Evolutionary conservation across 1,140 invertebrate species (phyloP), one percentile per base, ranked within the genome.

Genomic region (Choristoneura fumiferana): DNA sequence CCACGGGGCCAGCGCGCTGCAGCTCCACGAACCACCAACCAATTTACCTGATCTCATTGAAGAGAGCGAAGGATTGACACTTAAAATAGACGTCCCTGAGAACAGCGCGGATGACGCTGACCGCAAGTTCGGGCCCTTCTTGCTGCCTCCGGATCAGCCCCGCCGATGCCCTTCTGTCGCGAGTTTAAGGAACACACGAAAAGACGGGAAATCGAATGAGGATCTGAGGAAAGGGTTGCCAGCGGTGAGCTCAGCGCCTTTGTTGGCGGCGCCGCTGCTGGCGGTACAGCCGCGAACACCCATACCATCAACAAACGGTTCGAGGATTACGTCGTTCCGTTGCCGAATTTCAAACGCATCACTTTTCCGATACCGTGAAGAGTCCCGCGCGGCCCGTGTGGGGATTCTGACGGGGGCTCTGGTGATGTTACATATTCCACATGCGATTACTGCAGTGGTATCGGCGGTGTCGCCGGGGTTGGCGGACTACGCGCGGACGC

Each of bases 301-400:
- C 63, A 84, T 73, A 55, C 78, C 69, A 52, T 65, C 82, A 3
- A 89, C 79, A 35, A 81, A 81, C 17, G 81, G 84, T 5, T 91
- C 90, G 12, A 93, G 94, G 67, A 94, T 95, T 65, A 94, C 92
- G 53, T 94, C 92, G 4, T 86, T 96, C 54, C 92, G 93, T 36
- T 93, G 94, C 77, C 89, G 94, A 8, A 94, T 96, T 38, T 95
- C 95, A 57, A 96, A 96, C 75, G 95, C 95, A 8, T 95, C 94
- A n/a, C 86, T 95, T 57, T 96, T 96, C 80, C 91, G 93, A 57
- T 95, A 96, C 76, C 90, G 95, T 14, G 95, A 96, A 81, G 95
- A 96, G 81, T 94, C 94, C 29, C 91, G 95, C 60, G 95, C 95
- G 0, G 95, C 95, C 2, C 92, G 95, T 55, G 94, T 96, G 43